A percentile compares a stretch with the other conserved stretches of the same genome.
phyloP scores from a whole-genome alignment of 30 jellyfish, hydroid and myxozoan species.

The Turritopsis dohrnii region DNA sequence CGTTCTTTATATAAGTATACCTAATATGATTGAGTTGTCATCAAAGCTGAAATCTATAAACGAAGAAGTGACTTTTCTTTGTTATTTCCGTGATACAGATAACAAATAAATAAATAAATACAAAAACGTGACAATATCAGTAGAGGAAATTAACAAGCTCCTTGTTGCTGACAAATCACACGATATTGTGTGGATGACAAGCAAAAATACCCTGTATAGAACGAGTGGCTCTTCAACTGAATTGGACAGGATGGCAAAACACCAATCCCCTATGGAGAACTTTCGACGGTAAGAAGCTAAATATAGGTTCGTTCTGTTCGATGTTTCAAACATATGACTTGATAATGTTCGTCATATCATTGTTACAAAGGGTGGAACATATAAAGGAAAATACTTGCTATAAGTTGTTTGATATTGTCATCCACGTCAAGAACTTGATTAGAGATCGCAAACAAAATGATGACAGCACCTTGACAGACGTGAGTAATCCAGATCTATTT shows the following conservation, averaged over 20 bases:
- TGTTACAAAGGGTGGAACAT: background rate
- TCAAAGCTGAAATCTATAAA: too few species aligned
- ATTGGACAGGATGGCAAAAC: background rate
- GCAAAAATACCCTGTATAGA: background rate
- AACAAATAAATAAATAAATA: background rate
- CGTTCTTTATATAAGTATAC: background rate
- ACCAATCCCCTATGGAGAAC: background rate
- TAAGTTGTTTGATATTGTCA: background rate
- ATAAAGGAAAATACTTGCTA: background rate
- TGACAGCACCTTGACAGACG: background rate
- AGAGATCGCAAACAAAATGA: background rate
- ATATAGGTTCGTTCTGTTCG: background rate
- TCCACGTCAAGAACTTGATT: background rate
- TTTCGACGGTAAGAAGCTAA: background rate
- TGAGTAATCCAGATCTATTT: background rate
- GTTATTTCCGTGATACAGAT: background rate
- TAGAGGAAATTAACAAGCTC: background rate
- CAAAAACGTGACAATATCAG: background rate
- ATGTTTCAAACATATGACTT: too few species aligned
- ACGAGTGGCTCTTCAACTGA: background rate
- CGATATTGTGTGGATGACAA: too few species aligned
- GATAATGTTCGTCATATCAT: background rate
- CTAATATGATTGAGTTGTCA: background rate
- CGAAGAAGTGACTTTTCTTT: background rate
- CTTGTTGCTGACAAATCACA: background rate